These are phyloP conservation scores for Mesocricetus auratus DNA, from an alignment of 2,113 vertebrate genomes.

Conservation along the genomic window DNA sequence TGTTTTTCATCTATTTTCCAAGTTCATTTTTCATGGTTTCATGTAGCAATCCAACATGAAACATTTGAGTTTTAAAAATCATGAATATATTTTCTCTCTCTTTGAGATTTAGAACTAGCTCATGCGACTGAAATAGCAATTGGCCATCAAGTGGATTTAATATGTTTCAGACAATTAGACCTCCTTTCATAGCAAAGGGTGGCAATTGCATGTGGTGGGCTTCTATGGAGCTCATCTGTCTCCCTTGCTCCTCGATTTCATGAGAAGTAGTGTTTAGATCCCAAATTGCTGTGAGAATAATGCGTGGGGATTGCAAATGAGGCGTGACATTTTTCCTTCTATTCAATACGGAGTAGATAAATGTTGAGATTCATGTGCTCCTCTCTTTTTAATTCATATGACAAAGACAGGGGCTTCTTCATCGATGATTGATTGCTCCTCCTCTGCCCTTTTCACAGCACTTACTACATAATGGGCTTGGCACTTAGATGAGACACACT, in stretches of 20 bases:
- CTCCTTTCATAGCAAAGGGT: conserved; percentile 35
- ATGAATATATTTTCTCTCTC: conserved; percentile 40
- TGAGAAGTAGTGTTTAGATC: conserved; percentile 46
- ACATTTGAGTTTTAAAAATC: conserved; percentile 61
- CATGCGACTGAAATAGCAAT: conserved; percentile 61
- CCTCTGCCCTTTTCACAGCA: conserved; percentile 32
- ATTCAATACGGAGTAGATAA: conserved; percentile 51
- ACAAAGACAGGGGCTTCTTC: conserved; percentile 13
- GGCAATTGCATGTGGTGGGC: background rate
- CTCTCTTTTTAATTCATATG: conserved; percentile 60
- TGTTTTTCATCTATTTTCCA: conserved; percentile 66
- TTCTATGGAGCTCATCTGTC: background rate
- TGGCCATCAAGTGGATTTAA: conserved; percentile 31
- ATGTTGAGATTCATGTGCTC: conserved; percentile 30
- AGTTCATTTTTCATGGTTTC: conserved; percentile 68
- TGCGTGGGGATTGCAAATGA: conserved; percentile 57
- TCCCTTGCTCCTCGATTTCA: background rate
- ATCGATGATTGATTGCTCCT: background rate
- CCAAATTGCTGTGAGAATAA: conserved; percentile 30
- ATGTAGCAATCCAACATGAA: conserved; percentile 58
- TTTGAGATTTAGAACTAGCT: conserved; percentile 41
- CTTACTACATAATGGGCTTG: conserved; percentile 34
- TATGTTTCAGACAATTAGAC: conserved; percentile 44
- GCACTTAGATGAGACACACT: conserved; percentile 6
- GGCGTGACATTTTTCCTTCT: conserved; percentile 58